These are phyloP conservation scores for Melanostigma gelatinosum DNA, from an alignment of 2,113 vertebrate genomes.

Conservation along the genomic window DNA sequence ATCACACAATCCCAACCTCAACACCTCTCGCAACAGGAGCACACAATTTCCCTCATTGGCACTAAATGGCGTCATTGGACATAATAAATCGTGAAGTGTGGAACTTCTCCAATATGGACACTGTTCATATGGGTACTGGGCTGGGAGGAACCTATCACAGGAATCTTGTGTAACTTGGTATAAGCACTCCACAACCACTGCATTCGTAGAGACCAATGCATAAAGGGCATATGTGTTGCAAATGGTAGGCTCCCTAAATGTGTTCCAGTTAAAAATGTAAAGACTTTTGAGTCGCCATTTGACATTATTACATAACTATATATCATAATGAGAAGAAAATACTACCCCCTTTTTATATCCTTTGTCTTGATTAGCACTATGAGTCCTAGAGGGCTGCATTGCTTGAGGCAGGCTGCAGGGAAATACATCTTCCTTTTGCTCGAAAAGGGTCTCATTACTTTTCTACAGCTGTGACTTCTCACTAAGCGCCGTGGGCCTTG, in stretches of 20 bases:
- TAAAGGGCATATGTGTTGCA: not conserved
- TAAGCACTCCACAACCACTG: not conserved
- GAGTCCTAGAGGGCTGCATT: slow-evolving; percentile 1
- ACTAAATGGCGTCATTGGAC: not conserved
- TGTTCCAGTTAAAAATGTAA: not conserved
- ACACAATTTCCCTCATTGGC: not conserved
- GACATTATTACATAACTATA: not conserved
- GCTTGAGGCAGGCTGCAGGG: slow-evolving; percentile 14
- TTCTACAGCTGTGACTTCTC: slow-evolving; percentile 16
- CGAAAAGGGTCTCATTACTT: slow-evolving; percentile 30
- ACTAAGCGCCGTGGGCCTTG: not conserved
- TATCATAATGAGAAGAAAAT: not conserved
- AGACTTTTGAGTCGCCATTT: not conserved
- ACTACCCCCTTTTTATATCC: not conserved
- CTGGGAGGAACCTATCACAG: not conserved
- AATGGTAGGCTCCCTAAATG: not conserved
- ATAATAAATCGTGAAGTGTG: not conserved
- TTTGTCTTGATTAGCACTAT: not conserved
- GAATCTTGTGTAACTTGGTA: not conserved
- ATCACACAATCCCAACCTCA: not conserved
- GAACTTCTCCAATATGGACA: not conserved
- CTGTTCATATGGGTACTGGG: not conserved
- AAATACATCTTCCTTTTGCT: not conserved
- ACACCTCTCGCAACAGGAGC: not conserved
- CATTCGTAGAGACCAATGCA: not conserved